Base-by-base conservation (phyloP, 2,797 vertebrate genomes). In the Phylloscopus collybita region DNA sequence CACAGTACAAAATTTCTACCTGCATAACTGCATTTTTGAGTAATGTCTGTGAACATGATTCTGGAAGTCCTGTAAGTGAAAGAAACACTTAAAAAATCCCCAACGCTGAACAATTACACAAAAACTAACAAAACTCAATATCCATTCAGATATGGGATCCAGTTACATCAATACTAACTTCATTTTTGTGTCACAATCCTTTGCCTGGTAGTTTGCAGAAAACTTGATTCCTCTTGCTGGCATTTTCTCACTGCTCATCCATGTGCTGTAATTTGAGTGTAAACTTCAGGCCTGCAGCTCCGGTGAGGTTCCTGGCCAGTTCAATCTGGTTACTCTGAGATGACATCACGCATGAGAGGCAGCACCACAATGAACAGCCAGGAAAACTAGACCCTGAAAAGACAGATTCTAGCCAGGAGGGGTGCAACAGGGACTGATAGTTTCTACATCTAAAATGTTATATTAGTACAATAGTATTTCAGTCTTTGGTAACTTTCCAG, bases 291-390 rank as follows among this genome's bases (percentile, higher is more conserved):
- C 91, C 96, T 80, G 97, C 93, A 95, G 97, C 97, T 97, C 97
- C 74, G 86, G 96, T 98, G 86, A 94, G 84, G 44, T 97, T 98
- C 97, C 97, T 80, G 98, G 98, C 98, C 98, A 98, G 98, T 99
- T 99, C 96, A 97, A 98, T 98, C 98, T 99, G 98, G 98, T 99
- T 98, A 96, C 96, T 97, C 97, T 92, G 86, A 97, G 97, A 97
- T 99, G 98, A 98, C 98, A 98, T 99, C 98, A 98, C 97, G 40
- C 70, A 5, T 66, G 32, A 94, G 78, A 95, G 50, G 86, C 90
- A 84, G 95, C 23, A n/a, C 86, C 82, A 89, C 86, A 85, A 90
- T 87, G 88, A 80, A 12, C 60, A 78, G 93, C 59, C 29, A 51
- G 64, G 27, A 61, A 64, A 81, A 72, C 50, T n/a, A 69, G 57